phyloP scores from a whole-genome alignment of 2,797 vertebrate genomes.

The Netta rufina region DNA sequence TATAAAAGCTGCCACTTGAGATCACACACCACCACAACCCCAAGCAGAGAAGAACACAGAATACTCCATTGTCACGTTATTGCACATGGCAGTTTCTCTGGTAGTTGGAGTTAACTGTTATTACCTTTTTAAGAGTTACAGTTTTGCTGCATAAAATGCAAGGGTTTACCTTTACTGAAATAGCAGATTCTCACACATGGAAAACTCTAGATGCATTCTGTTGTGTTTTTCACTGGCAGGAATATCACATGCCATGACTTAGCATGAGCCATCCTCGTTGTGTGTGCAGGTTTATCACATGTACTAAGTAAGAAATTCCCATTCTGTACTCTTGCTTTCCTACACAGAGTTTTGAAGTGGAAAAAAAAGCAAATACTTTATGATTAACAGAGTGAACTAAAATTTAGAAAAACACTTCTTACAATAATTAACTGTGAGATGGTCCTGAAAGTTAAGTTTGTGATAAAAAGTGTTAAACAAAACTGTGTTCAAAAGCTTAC shows the following conservation, averaged over 20 bases:
- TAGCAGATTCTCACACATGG: neutral
- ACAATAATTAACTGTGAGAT: neutral
- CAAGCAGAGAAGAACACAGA: accelerated
- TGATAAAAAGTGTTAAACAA: conserved; percentile 21
- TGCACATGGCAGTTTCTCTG: neutral
- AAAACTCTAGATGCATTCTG: neutral
- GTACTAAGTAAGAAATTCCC: neutral
- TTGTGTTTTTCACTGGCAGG: neutral
- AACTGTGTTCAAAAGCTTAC: conserved; percentile 12
- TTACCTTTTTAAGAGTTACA: neutral
- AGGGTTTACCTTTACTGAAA: neutral
- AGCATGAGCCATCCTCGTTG: neutral
- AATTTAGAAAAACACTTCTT: conserved; percentile 5
- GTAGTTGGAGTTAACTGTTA: neutral
- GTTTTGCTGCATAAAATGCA: neutral
- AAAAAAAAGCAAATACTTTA: neutral
- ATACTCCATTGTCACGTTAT: neutral
- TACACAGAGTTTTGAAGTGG: neutral
- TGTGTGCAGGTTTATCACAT: neutral
- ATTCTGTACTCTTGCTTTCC: neutral
- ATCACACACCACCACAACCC: neutral
- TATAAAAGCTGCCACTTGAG: neutral
- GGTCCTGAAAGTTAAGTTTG: conserved; percentile 17
- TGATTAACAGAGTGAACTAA: neutral
- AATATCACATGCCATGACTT: neutral